Conservation (phyloP, 2,113 vertebrate species). For the Pelodiscus sinensis region DNA sequence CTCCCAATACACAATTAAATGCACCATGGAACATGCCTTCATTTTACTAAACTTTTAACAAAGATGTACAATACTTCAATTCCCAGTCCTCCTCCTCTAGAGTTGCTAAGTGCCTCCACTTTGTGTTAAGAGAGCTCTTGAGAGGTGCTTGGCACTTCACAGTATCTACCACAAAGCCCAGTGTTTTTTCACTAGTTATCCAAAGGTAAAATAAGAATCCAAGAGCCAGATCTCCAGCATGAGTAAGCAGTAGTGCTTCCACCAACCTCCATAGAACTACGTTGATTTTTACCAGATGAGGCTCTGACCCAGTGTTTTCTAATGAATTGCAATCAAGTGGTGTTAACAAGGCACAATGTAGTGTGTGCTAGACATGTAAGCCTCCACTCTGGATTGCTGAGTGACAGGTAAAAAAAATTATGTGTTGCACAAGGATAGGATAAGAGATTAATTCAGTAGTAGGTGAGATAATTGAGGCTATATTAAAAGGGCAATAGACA, state of each 20-base stretch:
- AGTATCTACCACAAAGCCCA: not conserved
- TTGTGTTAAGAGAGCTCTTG: not conserved
- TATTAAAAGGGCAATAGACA: not conserved
- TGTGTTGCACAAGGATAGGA: not conserved
- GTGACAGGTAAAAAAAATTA: not conserved
- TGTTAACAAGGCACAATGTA: not conserved
- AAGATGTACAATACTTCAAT: not conserved
- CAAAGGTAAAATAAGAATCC: not conserved
- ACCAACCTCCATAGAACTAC: not conserved
- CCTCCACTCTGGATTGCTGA: not conserved
- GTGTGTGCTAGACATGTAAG: not conserved
- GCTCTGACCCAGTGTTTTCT: not conserved
- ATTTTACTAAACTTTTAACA: not conserved
- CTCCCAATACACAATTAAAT: not conserved
- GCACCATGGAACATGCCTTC: not conserved
- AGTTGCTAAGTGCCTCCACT: not conserved
- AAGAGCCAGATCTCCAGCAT: not conserved
- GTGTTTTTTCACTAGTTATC: not conserved
- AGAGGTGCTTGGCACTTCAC: not conserved
- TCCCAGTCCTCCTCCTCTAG: not conserved
- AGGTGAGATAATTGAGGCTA: not conserved
- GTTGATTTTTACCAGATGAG: not conserved
- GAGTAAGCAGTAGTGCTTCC: not conserved
- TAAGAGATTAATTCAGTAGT: constrained; percentile 8
- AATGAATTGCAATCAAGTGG: not conserved